Base-by-base conservation (phyloP, 2,797 vertebrate genomes). In the Catharus ustulatus region DNA sequence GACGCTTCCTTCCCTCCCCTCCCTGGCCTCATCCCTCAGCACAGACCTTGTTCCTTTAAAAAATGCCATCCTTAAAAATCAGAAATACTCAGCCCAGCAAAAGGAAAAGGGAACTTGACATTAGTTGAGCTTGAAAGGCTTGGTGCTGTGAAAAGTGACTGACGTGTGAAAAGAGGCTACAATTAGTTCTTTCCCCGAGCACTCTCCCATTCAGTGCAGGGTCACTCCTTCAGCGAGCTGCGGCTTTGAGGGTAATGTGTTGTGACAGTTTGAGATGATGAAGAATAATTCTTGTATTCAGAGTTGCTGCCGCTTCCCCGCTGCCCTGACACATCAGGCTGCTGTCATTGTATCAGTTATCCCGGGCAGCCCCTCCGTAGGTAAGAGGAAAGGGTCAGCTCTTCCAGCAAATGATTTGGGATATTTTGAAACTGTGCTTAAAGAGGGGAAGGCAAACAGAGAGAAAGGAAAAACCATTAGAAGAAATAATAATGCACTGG, bases 201-300 rank as follows among this genome's bases (percentile, higher is more conserved):
- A 49, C 97, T 96, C 97, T 97, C 96, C 96, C 97, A 97, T 98
- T 98, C 97, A 98, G 97, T 97, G 84, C 95, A 97, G 97, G 97
- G 97, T 98, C 97, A 97, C 95, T 98, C 97, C 97, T 97, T 96
- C 94, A 95, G 97, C 93, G 95, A 98, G 97, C 98, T 95, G 94
- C 95, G 85, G 96, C 96, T 97, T 98, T 98, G 99, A 99, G 97
- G 88, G 74, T 99, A 98, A 99, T 98, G 97, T 87, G 97, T 95
- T 91, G 97, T 95, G 98, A 99, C 98, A 98, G 98, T 98, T 98
- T 98, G 98, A 98, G 98, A 98, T 94, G 97, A 98, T 98, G 98
- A 98, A 98, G 98, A 98, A 98, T 98, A 98, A 98, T 98, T 98
- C 98, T 97, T 98, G 97, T 96, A 98, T 98, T 98, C 98, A 98